A percentile compares a stretch with the other conserved stretches of the same genome.
Evolutionary conservation across 2,797 vertebrate species (phyloP).

Genomic region (Clangula hyemalis): DNA sequence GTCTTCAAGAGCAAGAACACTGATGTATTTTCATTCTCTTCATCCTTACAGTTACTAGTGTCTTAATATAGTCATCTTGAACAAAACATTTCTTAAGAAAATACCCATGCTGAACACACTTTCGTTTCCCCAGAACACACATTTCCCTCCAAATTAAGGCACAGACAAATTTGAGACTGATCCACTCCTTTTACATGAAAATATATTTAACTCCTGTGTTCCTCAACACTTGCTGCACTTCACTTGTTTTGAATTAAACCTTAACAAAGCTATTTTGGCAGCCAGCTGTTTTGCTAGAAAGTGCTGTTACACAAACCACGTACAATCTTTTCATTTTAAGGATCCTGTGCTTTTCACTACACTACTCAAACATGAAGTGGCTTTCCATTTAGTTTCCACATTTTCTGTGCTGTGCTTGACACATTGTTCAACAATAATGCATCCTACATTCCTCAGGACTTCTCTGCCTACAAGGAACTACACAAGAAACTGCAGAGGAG

Average conservation of each 20-base stretch:
- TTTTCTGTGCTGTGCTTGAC: neutral
- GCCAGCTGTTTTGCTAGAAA: neutral
- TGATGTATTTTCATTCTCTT: neutral
- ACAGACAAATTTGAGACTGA: neutral
- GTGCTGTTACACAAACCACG: neutral
- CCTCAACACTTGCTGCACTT: neutral
- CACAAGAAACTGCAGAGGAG: neutral
- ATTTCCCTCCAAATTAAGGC: neutral
- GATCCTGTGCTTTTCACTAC: neutral
- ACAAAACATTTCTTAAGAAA: neutral
- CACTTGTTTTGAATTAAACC: neutral
- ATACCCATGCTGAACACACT: neutral
- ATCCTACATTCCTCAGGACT: neutral
- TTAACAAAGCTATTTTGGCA: neutral
- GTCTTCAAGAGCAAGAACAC: neutral
- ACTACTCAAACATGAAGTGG: neutral
- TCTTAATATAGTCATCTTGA: neutral
- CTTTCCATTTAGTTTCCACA: neutral
- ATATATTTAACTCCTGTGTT: conserved; percentile 8
- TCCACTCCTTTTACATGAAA: conserved; percentile 3
- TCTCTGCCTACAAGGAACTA: neutral
- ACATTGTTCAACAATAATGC: neutral
- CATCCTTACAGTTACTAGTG: neutral
- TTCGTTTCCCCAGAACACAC: neutral
- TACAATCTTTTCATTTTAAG: neutral